phyloP scores from a whole-genome alignment of 2,888 invertebrate genomes.

The Tigriopus californicus region DNA sequence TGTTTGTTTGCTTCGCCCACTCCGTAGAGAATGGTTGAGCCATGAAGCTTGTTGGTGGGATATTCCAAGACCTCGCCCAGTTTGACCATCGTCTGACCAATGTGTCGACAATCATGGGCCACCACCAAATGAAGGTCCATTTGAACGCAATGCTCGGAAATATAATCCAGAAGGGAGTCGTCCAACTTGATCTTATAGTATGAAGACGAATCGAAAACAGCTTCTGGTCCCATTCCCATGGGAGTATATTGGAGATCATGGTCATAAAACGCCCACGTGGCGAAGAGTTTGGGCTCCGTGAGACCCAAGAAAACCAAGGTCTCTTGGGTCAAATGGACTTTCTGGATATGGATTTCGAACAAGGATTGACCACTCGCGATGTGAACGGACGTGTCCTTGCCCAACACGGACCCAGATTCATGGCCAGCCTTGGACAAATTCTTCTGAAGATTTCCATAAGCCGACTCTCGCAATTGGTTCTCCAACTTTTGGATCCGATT shows the following conservation, averaged over 20 bases:
- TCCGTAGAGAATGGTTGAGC: neutral
- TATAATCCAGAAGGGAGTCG: neutral
- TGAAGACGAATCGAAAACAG: neutral
- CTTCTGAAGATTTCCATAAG: neutral
- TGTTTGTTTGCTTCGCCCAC: neutral
- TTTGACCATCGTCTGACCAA: neutral
- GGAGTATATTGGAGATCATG: conserved; percentile 11
- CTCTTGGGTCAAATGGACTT: neutral
- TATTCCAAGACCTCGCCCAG: conserved; percentile 4
- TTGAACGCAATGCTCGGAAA: neutral
- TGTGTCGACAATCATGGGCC: neutral
- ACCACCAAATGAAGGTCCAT: neutral
- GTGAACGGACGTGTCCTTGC: neutral
- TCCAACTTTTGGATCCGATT: conserved; percentile 6
- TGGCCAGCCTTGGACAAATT: neutral
- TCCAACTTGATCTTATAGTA: conserved; percentile 12
- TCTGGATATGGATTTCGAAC: conserved; percentile 5
- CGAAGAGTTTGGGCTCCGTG: neutral
- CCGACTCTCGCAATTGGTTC: neutral
- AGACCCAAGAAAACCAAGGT: neutral
- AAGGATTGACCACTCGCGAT: conserved; percentile 4
- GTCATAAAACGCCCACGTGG: conserved; percentile 13
- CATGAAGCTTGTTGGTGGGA: conserved; percentile 11
- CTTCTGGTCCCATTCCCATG: conserved; percentile 4
- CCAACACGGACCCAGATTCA: neutral